Base-by-base conservation (phyloP, 2,888 invertebrate species). In the Sacculina carcini region DNA sequence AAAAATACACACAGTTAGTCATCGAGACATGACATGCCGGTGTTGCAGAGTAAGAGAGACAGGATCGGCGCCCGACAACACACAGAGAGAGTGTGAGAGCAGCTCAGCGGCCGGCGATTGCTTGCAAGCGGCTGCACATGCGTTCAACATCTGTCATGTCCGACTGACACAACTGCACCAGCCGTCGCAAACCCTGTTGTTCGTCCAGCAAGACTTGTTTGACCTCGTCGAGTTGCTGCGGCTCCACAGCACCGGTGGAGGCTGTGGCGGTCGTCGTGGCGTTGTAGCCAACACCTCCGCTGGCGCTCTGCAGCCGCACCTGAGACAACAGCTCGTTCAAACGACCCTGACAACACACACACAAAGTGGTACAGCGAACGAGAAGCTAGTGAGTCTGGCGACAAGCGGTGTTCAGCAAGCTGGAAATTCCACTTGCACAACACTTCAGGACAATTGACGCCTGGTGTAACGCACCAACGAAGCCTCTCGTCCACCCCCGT, bases 261-360 rank as follows among this genome's bases (percentile, higher is more conserved):
- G 6, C 58, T 55, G 16, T 60, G 55, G 40, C 62, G 59, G 53
- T 67, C 65, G 55, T 63, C 65, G 59, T 67, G 67, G 64, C 67
- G 64, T 47, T 54, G 54, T n/a, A 4, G 21, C 23, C 2, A 23
- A 16, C 9, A 16, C 49, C n/a, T 49, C 29, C 19, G 24, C 14
- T 34, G 34, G n/a, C 39, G 12, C 42, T 42, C 32, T 55, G 55
- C 19, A 57, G 56, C n/a, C 54, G 44, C 66, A 89, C 78, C 58
- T 86, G 85, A 16, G 89, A 84, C 57, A 89, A 70, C 60, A 92
- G 68, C 68, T 92, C 90, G 65, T 84, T 86, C 52, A 92, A 71
- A 51, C 87, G 79, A 53, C 89, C 87, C 79, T 81, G 62, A 29
- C 65, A 58, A 52, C 56, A 56, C 52, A 52, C 49, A 57, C 55